Evolutionary conservation across 2,888 invertebrate genomes (phyloP).

Genomic region (Phalera bucephala): DNA sequence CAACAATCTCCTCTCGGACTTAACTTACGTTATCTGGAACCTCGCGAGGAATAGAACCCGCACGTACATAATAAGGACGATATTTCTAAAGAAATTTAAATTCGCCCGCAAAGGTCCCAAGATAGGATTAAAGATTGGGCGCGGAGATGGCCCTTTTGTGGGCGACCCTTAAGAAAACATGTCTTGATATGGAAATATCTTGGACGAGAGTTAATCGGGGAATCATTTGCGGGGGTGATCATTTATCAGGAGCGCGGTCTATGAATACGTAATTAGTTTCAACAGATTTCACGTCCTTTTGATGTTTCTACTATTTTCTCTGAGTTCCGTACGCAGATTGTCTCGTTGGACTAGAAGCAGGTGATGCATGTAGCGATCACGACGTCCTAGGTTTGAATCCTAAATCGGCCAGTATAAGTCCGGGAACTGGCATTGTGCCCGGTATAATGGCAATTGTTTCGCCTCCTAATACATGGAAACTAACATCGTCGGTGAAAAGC

Average conservation of each 20-base stretch:
- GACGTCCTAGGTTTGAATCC: no score
- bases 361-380: no score
- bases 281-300: slow-evolving; percentile 11
- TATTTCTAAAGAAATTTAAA: slow-evolving; percentile 84
- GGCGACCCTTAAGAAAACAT: slow-evolving; percentile 83
- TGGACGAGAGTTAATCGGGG: slow-evolving; percentile 72
- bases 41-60: slow-evolving; percentile 80
- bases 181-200: slow-evolving; percentile 83
- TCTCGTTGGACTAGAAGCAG: no score
- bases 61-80: slow-evolving; percentile 82
- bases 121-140: slow-evolving; percentile 84
- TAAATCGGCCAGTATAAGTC: no score
- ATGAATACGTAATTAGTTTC: slow-evolving; percentile 68
- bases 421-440: no score
- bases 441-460: no score
- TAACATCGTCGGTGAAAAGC: no score
- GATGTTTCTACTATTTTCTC: slow-evolving; percentile 5
- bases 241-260: slow-evolving; percentile 70
- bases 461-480: no score
- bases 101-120: slow-evolving; percentile 82
- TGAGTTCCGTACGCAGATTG: no score
- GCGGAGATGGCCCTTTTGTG: slow-evolving; percentile 82
- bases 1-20: slow-evolving; percentile 82
- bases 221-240: slow-evolving; percentile 77
- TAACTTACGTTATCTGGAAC: slow-evolving; percentile 83